A percentile compares a stretch with the other conserved stretches of the same genome.
Evolutionary conservation across 2,888 invertebrate genomes (phyloP).

Genomic region (Empis livida): DNA sequence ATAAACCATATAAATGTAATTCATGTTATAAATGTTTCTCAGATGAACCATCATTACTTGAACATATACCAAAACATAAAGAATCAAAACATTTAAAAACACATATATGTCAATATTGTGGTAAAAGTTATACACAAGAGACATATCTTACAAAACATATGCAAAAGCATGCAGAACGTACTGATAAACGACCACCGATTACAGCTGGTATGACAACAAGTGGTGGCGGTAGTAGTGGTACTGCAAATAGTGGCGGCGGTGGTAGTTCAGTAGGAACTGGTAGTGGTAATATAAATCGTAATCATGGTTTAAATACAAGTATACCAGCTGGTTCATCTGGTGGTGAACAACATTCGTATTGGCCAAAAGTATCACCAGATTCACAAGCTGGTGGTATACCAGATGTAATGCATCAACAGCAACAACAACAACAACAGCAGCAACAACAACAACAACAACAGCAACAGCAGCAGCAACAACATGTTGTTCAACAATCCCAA

Average conservation of each 20-base stretch:
- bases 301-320: constrained; percentile 13
- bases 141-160: constrained; percentile 98
- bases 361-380: constrained; percentile 78
- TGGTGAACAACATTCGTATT: constrained; percentile 58
- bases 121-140: constrained; percentile 99
- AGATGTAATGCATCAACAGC: constrained; percentile 49
- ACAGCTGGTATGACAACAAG: constrained; percentile 33
- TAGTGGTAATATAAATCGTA: constrained; percentile 15
- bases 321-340: constrained; percentile 2
- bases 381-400: constrained; percentile 50
- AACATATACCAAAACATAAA: constrained; percentile 99
- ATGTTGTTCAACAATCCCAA: constrained; percentile 28
- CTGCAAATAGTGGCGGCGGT: constrained; percentile 10
- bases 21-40: constrained; percentile 99
- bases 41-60: constrained; percentile 90
- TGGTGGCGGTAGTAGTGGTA: constrained; percentile 6
- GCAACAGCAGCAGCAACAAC: constrained; percentile 43
- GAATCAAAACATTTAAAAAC: constrained; percentile 98
- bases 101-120: constrained; percentile 98
- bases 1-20: constrained; percentile 99
- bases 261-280: constrained; percentile 7
- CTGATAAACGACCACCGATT: constrained; percentile 80
- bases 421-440: constrained; percentile 46
- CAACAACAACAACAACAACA: constrained; percentile 43
- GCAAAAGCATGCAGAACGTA: constrained; percentile 94